Evolutionary conservation across 2,113 vertebrate species (phyloP).

Genomic region (Benitochromis conjunctus): DNA sequence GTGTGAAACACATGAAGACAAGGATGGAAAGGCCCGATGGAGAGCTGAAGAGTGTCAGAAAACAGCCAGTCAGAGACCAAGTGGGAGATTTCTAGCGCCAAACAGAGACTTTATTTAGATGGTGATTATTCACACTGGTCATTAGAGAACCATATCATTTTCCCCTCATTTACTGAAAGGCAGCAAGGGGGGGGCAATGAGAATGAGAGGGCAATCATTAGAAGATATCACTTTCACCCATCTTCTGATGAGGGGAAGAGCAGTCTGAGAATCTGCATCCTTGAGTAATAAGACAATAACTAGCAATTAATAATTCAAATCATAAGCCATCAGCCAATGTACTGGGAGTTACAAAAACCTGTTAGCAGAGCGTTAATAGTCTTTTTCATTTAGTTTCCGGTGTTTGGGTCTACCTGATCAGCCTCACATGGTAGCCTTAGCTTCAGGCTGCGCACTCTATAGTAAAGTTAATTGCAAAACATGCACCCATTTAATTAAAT

Average conservation of each 20-base stretch:
- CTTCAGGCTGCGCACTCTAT: not conserved
- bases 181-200: constrained; percentile 27
- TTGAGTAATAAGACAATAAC: constrained; percentile 53
- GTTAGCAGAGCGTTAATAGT: not conserved
- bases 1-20: not conserved
- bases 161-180: constrained; percentile 82
- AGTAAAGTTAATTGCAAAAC: constrained; percentile 36
- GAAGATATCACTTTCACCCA: constrained; percentile 74
- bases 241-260: constrained; percentile 64
- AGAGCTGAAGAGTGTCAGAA: not conserved
- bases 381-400: not conserved
- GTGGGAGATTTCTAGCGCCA: constrained; percentile 63
- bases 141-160: constrained; percentile 80
- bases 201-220: constrained; percentile 75
- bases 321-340: constrained; percentile 10
- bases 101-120: constrained; percentile 79
- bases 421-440: constrained; percentile 2
- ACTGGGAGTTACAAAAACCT: constrained; percentile 6
- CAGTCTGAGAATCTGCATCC: constrained; percentile 43
- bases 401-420: not conserved
- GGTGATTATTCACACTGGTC: constrained; percentile 77
- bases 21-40: not conserved
- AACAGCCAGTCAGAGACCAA: constrained; percentile 28
- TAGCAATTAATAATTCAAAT: constrained; percentile 59
- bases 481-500: constrained; percentile 11